Conservation (phyloP, 2,113 vertebrate species). For the Acanthisitta chloris region DNA sequence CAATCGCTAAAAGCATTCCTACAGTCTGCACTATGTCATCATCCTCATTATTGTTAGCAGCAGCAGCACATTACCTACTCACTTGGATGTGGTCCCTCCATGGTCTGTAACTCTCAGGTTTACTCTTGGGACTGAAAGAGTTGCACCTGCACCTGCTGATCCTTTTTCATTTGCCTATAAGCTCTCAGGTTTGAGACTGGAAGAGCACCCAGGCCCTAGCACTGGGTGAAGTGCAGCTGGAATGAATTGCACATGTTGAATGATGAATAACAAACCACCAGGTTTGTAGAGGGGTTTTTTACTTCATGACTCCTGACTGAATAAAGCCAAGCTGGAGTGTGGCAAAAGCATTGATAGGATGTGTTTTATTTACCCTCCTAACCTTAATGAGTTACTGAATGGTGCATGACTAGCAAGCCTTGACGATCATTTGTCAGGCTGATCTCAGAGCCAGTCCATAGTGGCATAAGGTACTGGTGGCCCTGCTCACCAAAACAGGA, state of each 20-base stretch:
- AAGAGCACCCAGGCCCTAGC: neutral
- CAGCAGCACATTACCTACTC: neutral
- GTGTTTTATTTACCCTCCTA: neutral
- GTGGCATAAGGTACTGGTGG: neutral
- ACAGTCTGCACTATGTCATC: neutral
- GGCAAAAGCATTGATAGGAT: neutral
- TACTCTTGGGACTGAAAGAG: neutral
- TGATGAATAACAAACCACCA: neutral
- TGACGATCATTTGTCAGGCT: neutral
- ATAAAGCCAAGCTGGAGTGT: neutral
- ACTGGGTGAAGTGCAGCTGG: neutral
- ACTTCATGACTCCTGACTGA: neutral
- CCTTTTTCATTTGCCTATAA: neutral
- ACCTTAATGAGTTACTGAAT: neutral
- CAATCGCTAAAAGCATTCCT: neutral
- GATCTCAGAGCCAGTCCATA: neutral
- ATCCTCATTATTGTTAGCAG: neutral
- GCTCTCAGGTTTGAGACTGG: neutral
- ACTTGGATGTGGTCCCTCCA: neutral
- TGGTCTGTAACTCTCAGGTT: neutral
- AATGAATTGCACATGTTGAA: neutral
- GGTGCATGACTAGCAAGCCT: neutral
- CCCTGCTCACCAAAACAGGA: neutral
- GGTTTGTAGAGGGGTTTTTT: neutral
- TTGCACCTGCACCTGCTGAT: neutral